Conservation (phyloP, 1,140 invertebrate species). For the Zaprionus nigranus region DNA sequence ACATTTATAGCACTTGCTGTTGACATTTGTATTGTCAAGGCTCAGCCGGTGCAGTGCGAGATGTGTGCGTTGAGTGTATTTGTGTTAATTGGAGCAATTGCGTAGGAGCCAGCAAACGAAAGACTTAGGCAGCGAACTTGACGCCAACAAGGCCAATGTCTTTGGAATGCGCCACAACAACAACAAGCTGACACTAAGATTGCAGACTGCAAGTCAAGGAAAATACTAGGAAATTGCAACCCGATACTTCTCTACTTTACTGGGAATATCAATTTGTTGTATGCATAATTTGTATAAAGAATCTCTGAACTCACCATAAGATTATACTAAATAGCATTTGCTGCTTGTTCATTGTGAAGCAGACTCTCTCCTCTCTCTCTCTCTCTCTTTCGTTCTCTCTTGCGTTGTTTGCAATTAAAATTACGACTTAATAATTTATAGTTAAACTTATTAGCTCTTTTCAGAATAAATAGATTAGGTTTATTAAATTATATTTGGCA, state of each 20-base stretch:
- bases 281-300: constrained; percentile 2
- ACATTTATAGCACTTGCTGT: constrained; percentile 37
- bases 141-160: constrained; percentile 18
- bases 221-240: not conserved
- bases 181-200: not conserved
- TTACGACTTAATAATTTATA: constrained; percentile 81
- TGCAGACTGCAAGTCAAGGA: not conserved
- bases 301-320: constrained; percentile 66
- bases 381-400: constrained; percentile 22
- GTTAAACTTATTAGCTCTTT: constrained; percentile 76
- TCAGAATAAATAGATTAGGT: constrained; percentile 71
- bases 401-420: constrained; percentile 56
- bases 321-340: constrained; percentile 70
- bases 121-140: constrained; percentile 79
- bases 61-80: constrained; percentile 13
- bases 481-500: constrained; percentile 79
- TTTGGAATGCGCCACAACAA: constrained; percentile 9
- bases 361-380: constrained; percentile 30
- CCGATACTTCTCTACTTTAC: not conserved
- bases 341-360: constrained; percentile 73
- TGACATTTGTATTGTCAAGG: constrained; percentile 70
- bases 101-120: constrained; percentile 62
- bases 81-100: constrained; percentile 53
- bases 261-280: not conserved
- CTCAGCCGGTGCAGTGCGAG: constrained; percentile 22